phyloP scores from a whole-genome alignment of 2,888 invertebrate species.

The Strigamia transsilvanica region DNA sequence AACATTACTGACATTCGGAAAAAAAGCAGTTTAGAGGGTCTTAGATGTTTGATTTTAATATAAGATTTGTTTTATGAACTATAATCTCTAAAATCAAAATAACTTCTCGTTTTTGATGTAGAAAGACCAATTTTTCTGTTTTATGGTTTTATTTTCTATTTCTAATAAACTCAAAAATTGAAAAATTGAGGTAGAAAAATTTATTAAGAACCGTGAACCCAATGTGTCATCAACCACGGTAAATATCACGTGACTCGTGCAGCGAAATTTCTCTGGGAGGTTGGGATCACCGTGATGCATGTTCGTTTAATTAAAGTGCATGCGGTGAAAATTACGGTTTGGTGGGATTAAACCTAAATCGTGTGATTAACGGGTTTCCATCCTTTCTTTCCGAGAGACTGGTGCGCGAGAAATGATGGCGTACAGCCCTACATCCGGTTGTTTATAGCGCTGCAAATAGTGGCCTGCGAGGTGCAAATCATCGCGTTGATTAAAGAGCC shows the following conservation, averaged over 20 bases:
- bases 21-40: too few species aligned
- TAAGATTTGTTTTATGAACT: too few species aligned
- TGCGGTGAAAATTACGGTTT: conserved; percentile 49
- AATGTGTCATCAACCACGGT: neutral
- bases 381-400: conserved; percentile 34
- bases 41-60: too few species aligned
- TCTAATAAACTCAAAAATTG: too few species aligned
- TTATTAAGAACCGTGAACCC: neutral
- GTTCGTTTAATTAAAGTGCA: conserved; percentile 48
- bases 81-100: too few species aligned
- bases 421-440: conserved; percentile 40
- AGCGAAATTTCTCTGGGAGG: neutral
- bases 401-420: conserved; percentile 41
- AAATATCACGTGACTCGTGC: conserved; percentile 7
- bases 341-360: conserved; percentile 32
- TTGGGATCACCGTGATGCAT: conserved; percentile 18
- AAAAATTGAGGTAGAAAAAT: too few species aligned
- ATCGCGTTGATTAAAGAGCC: conserved; percentile 47
- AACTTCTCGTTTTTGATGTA: too few species aligned
- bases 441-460: conserved; percentile 39
- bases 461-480: conserved; percentile 43
- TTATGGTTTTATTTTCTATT: too few species aligned
- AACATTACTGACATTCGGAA: too few species aligned
- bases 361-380: conserved; percentile 40
- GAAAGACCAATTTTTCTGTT: too few species aligned